Conservation (phyloP, 2,888 invertebrate genomes). For the Drosophila diplacantha region DNA sequence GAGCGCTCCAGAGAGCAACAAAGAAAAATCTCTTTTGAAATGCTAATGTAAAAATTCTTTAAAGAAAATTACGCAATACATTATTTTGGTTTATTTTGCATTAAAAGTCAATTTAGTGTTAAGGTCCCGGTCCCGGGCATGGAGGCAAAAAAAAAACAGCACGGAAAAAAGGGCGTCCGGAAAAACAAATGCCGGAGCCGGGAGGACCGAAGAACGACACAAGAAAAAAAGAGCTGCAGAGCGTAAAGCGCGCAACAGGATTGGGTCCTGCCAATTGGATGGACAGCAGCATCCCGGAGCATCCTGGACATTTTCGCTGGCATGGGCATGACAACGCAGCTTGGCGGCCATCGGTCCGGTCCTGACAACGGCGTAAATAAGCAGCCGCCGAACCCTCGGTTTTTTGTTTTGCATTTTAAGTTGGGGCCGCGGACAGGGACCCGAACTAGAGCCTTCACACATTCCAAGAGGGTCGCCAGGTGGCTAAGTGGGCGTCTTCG, state of each 20-base stretch:
- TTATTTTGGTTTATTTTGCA: constrained; percentile 74
- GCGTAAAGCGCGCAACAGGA: constrained; percentile 67
- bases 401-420: constrained; percentile 71
- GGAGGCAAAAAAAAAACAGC: constrained; percentile 28
- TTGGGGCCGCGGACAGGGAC: constrained; percentile 54
- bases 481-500: constrained; percentile 21
- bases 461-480: constrained; percentile 24
- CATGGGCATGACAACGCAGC: constrained; percentile 67
- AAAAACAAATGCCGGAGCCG: constrained; percentile 33
- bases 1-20: constrained; percentile 42
- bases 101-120: constrained; percentile 74
- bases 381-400: constrained; percentile 61
- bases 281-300: constrained; percentile 14
- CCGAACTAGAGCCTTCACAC: constrained; percentile 51
- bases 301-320: constrained; percentile 28
- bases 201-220: constrained; percentile 1
- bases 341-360: constrained; percentile 54
- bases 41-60: constrained; percentile 74
- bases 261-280: constrained; percentile 47
- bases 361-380: constrained; percentile 56
- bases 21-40: constrained; percentile 70
- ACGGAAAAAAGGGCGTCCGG: constrained; percentile 46
- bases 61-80: constrained; percentile 74
- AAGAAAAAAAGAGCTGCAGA: constrained; percentile 55
- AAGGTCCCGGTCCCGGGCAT: constrained; percentile 42